Conservation (phyloP, 1,140 invertebrate genomes). For the Philotrypesis tridentata region DNA sequence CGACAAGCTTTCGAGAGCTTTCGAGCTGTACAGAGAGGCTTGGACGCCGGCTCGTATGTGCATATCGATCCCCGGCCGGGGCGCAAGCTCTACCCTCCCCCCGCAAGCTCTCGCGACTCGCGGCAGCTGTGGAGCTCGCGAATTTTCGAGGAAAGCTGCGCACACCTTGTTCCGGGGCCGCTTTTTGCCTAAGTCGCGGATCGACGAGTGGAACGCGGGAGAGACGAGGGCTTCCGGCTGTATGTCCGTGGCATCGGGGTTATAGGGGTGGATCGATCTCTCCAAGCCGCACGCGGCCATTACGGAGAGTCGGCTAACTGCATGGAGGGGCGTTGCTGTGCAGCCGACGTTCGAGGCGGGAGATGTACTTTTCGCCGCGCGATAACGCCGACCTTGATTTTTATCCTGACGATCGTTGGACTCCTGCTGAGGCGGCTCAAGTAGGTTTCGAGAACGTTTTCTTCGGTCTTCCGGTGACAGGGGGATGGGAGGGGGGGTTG, state of each 20-base stretch:
- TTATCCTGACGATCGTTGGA: no score
- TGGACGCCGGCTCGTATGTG: neutral
- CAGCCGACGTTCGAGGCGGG: neutral
- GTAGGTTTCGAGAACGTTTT: no score
- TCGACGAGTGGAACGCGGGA: neutral
- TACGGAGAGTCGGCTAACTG: neutral
- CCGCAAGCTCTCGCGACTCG: neutral
- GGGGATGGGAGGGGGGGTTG: no score
- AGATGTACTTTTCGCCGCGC: neutral
- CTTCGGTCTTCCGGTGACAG: no score
- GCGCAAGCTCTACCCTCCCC: no score
- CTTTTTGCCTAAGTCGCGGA: neutral
- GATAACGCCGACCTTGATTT: neutral
- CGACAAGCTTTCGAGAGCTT: neutral
- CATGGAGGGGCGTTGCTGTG: neutral
- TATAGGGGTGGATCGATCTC: conserved; percentile 41
- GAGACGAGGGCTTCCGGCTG: neutral
- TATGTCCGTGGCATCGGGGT: conserved; percentile 22
- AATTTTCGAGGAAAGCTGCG: neutral
- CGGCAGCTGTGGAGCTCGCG: neutral
- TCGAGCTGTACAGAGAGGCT: neutral
- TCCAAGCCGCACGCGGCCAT: conserved; percentile 22
- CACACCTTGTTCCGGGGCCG: neutral
- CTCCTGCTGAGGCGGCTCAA: no score
- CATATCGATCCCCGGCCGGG: conserved; percentile 35